These are phyloP conservation scores for Trichogramma pretiosum DNA, from an alignment of 1,140 invertebrate species.

Conservation along the genomic window DNA sequence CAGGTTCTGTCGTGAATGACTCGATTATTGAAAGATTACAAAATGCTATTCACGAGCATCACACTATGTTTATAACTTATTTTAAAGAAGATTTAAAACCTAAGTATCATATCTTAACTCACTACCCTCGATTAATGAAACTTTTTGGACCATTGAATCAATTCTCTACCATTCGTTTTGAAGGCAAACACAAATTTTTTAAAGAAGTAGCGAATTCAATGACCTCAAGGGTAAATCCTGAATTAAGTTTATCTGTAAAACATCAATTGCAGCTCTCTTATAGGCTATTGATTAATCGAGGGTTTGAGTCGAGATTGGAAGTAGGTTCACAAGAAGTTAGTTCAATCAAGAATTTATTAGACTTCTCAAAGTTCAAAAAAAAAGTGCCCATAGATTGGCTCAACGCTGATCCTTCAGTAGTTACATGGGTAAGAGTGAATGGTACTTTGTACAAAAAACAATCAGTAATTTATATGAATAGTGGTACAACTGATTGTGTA, in stretches of 20 bases:
- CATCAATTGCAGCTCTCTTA: slow-evolving; percentile 22
- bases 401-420: no score
- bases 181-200: slow-evolving; percentile 20
- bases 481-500: no score
- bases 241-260: slow-evolving; percentile 18
- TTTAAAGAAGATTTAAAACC: slow-evolving; percentile 7
- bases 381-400: no score
- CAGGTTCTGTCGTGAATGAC: not conserved
- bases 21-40: not conserved
- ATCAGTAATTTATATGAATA: no score
- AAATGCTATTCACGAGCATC: not conserved
- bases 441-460: no score
- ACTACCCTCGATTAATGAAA: slow-evolving; percentile 18
- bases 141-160: slow-evolving; percentile 15
- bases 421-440: no score
- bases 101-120: slow-evolving; percentile 19
- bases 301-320: no score
- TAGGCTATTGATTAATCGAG: slow-evolving; percentile 15
- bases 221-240: slow-evolving; percentile 18
- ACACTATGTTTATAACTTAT: no score
- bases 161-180: slow-evolving; percentile 18
- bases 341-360: no score
- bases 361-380: no score
- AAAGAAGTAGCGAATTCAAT: slow-evolving; percentile 17
- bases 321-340: no score